A percentile compares a stretch with the other conserved stretches of the same genome.
phyloP scores from a whole-genome alignment of 2,113 vertebrate species.

The Hylia prasina region DNA sequence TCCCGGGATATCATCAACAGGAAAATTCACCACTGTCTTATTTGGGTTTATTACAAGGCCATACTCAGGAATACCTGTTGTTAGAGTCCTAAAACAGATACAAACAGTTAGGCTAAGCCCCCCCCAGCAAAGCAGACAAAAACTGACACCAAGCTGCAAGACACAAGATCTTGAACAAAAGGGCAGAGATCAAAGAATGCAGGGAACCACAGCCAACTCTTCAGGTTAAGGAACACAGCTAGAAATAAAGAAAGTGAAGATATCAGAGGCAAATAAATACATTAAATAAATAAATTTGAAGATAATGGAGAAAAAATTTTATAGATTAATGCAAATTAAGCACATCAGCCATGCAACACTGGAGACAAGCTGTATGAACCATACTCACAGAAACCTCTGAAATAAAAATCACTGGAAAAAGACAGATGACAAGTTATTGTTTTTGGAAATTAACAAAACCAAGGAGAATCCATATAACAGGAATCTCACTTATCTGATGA shows the following conservation, averaged over 20 bases:
- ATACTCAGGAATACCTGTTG: constrained; percentile 83
- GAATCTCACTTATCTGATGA: not conserved
- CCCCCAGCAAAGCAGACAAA: not conserved
- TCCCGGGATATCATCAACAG: constrained; percentile 29
- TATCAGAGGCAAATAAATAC: not conserved
- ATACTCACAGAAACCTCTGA: not conserved
- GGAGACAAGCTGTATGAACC: not conserved
- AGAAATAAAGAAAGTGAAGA: not conserved
- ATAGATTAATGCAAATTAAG: not conserved
- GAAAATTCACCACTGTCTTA: constrained; percentile 90
- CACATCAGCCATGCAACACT: not conserved
- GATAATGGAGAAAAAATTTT: not conserved
- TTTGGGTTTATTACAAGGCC: constrained; percentile 82
- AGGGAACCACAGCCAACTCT: not conserved
- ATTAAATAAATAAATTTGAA: not conserved
- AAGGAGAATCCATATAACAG: not conserved
- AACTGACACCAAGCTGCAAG: not conserved
- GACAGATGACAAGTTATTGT: not conserved
- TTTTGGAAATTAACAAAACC: not conserved
- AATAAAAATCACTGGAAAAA: not conserved
- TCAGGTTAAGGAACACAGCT: not conserved
- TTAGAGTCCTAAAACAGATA: constrained; percentile 73
- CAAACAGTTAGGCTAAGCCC: not conserved
- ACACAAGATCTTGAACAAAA: not conserved
- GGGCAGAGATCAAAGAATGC: not conserved